These are phyloP conservation scores for Rhizomys pruinosus DNA, from an alignment of 2,113 vertebrate genomes.

Conservation along the genomic window DNA sequence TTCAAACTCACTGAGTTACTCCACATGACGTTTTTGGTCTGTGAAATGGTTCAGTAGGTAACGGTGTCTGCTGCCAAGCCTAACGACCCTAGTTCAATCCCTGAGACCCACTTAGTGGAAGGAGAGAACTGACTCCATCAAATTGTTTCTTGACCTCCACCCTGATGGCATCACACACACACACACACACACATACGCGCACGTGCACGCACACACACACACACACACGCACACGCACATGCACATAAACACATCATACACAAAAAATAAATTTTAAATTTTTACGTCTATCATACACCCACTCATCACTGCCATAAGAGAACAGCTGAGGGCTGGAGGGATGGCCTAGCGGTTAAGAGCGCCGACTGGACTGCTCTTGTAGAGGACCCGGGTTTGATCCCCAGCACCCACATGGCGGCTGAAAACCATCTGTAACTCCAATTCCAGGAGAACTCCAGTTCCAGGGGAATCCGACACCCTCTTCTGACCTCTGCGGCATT, in stretches of 20 bases:
- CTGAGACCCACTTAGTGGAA: neutral
- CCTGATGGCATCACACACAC: neutral
- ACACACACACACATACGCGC: no score
- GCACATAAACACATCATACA: no score
- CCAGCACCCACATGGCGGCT: no score
- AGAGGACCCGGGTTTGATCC: no score
- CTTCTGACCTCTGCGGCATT: no score
- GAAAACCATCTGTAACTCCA: no score
- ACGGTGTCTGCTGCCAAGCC: no score
- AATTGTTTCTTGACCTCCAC: neutral
- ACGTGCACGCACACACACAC: neutral
- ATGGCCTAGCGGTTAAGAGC: no score
- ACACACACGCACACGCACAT: neutral
- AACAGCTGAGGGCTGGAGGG: neutral
- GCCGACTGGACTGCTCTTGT: no score
- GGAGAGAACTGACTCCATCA: neutral
- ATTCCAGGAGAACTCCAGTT: no score
- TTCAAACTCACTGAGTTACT: constrained; percentile 5
- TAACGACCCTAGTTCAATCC: neutral
- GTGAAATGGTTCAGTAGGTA: neutral
- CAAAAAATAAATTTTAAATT: neutral
- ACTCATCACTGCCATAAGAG: neutral
- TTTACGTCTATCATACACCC: neutral
- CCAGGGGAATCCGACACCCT: no score
- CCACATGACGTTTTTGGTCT: neutral